Evolutionary conservation across 2,797 vertebrate genomes (phyloP), one percentile per base, ranked within the genome.

Genomic region (Clarias platycephalus): DNA sequence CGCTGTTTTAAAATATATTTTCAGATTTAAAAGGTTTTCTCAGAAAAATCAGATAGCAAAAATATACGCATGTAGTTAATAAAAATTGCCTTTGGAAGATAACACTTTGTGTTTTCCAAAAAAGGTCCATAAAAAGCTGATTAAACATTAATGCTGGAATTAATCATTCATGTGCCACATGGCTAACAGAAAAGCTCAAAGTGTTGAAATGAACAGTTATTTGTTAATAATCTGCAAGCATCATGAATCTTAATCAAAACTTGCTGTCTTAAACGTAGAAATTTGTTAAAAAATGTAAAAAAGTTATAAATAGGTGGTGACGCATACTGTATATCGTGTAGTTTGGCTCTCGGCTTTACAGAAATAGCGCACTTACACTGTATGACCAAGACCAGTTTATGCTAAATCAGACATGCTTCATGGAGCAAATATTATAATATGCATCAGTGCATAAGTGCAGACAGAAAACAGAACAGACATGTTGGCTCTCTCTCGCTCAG

Each of bases 101-200:
- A 58, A 5, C 15, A 67, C 24, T 5, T 15, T 49, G 49, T 53
- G 49, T 15, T 66, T 60, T 18, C 12, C 24, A 53, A 53, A 4
- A 67, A 66, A 3, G 64, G 64, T 63, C 13, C 57, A 77, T 53
- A 55, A 64, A 44, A 13, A 37, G 34, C 40, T 6, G 31, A 55
- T 86, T 63, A 87, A 84, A 80, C 75, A 83, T 82, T 83, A 85
- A 86, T 86, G 68, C 67, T 70, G 57, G 28, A 62, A 78, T 88
- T 83, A 80, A 85, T 72, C 28, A 86, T 70, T 72, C 1, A 80
- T 81, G 31, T 40, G n/a, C 63, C 76, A 85, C 49, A 71, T 80
- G 57, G 40, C 72, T 16, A 82, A 40, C 15, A 80, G 28, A 53
- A 76, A 34, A 82, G 10, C 18, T 31, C 37, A 81, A 75, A 22